A percentile compares a stretch with the other conserved stretches of the same genome.
These are phyloP conservation scores for Chrysochloris asiatica DNA, from an alignment of 2,113 vertebrate genomes.

Conservation along the genomic window DNA sequence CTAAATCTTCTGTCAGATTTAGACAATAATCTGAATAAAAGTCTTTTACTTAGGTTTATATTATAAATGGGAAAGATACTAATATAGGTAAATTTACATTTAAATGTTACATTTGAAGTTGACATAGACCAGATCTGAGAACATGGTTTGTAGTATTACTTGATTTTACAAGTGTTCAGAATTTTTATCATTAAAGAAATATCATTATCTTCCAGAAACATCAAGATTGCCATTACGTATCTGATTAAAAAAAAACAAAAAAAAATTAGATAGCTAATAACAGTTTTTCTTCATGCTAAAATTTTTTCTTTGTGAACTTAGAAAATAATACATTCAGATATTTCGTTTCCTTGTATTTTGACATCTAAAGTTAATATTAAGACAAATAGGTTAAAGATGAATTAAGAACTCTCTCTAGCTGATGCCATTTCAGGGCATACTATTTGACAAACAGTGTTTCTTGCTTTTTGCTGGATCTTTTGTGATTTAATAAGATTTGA, in stretches of 20 bases:
- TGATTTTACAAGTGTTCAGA: background rate
- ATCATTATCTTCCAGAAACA: background rate
- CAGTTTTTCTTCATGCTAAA: background rate
- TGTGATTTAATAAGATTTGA: background rate
- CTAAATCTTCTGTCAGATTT: constrained; percentile 50
- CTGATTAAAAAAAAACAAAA: no score
- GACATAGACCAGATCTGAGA: background rate
- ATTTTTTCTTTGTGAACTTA: background rate
- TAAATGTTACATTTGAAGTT: background rate
- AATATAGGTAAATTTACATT: background rate
- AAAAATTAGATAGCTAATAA: no score
- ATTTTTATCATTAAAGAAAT: background rate
- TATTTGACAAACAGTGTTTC: background rate
- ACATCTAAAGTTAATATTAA: background rate
- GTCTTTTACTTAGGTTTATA: constrained; percentile 6
- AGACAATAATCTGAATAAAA: constrained; percentile 42
- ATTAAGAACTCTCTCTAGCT: background rate
- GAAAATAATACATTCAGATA: background rate
- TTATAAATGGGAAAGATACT: background rate
- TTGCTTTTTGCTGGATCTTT: background rate
- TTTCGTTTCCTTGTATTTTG: background rate
- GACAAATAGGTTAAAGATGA: background rate
- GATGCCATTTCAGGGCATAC: background rate
- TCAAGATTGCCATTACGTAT: background rate
- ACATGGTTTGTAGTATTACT: background rate